Base-by-base conservation (phyloP, 2,797 vertebrate species). In the Erithacus rubecula region DNA sequence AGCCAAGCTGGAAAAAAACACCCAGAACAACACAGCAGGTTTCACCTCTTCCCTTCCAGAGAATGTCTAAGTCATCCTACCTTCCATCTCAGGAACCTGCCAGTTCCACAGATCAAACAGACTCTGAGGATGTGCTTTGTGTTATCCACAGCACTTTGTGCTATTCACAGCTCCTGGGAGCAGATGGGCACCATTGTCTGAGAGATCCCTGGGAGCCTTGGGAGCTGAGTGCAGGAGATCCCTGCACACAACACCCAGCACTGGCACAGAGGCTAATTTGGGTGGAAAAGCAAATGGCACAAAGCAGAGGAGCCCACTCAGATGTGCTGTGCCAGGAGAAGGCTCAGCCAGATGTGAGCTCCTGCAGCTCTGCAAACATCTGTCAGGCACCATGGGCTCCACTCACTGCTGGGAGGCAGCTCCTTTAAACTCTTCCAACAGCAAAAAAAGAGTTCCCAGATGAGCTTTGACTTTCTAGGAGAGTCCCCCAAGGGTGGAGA, bases 371-470 rank as follows among this genome's bases (percentile, higher is more conserved):
- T 27, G 59, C 63, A 90, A 91, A 63, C 52, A 67, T 75, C 37
- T 79, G 41, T 32, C 2, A 44, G 39, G 81, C 46, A 78, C 47
- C 79, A 76, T 0, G 0, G 53, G 34, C 58, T 87, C 10, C 0
- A 6, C 30, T 64, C 29, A 2, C 17, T 58, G 72, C 27, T 1
- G 6, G 70, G 23, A 90, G 7, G 37, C 81, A 89, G 80, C 51
- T 87, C 3, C 79, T 92, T 81, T 43, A 49, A 83, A 43, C 34
- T 24, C 5, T 32, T 93, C 52, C 37, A 60, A 23, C 24, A 46
- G 32, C 5, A 30, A 77, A 64, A 26, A 80, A 83, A 36, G 19
- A 12, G 27, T 64, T 83, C 70, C 55, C 68, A 80, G 89, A 49
- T 2, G 4, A 59, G 30, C 64, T 93, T 63, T 23, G 46, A 10